Base-by-base conservation (phyloP, 2,797 vertebrate species). In the Anas flavirostris region DNA sequence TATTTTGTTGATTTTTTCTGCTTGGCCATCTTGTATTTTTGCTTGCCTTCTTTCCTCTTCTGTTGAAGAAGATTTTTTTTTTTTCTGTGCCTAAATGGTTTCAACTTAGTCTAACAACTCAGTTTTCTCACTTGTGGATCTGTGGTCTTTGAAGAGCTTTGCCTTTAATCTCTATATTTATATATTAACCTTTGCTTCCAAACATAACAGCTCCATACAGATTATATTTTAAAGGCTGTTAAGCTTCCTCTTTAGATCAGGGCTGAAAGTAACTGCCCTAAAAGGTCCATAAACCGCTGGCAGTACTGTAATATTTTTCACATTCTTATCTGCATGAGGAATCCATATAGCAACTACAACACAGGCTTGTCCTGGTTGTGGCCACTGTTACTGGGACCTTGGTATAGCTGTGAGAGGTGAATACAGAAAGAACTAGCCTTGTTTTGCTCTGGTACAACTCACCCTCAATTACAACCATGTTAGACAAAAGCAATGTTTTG, bases 191-290 rank as follows among this genome's bases (percentile, higher is more conserved):
- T 31, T 89, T 21, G 9, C 69, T 94, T 23, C 39, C 77, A 91
- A 76, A 90, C 39, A 8, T 73, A 69, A 69, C 29, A 82, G 60
- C 35, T 82, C n/a, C 35, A 60, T 68, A 63, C 18, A 41, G 19
- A 28, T 63, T 9, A 7, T 82, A 72, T 90, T 67, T 58, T 66
- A 70, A 93, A 91, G 33, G 21, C 46, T 91, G 33, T 33, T 83
- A 68, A 88, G 22, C 46, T 44, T 83, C 43, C 21, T 67, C 41
- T 67, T 50, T 46, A 60, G 19, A 75, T 31, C 35, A 66, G 39
- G 59, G 39, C 68, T 53, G 50, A 73, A 58, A 26, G 43, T 23
- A 46, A 48, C 52, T 52, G 33, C 33, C 59, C 72, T 53, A 26
- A 1, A 1, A 2, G 46, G 25, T 77, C 35, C 66, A 77, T 73